Base-by-base conservation (phyloP, 1,140 invertebrate species). In the Drosophila auraria region DNA sequence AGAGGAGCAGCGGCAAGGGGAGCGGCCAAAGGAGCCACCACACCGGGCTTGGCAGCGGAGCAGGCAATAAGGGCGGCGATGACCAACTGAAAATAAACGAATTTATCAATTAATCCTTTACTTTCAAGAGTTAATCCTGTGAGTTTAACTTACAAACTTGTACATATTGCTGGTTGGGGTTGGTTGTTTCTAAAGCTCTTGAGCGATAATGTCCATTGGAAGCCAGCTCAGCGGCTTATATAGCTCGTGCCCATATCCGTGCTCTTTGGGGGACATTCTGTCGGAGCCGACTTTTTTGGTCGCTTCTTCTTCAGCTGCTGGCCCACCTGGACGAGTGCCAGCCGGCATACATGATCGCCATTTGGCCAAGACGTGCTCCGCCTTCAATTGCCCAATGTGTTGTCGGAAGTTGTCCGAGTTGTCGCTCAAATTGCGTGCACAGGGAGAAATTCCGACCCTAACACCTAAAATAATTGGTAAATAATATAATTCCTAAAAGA, bases 141-240 rank as follows among this genome's bases (percentile, higher is more conserved):
- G 0, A 11, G 1, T n/a, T 38, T 6, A 56, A 86, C 91, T 91
- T 90, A 92, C 91, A 76, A 92, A 82, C 83, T 91, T 91, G 78
- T 64, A 92, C 91, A 92, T 92, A 64, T 92, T 92, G 65, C 56
- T 76, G 47, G 14, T 4, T 23, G 64, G 56, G 64, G 53, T 68
- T 80, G 58, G 53, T 80, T 57, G 45, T 57, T 54, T 73, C 50
- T 86, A 69, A 73, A 77, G 59, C 73, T 69, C 36, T 80, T 61
- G 61, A 84, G 81, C 64, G 81, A 69, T 78, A 78, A 87, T 87
- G 83, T 51, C 30, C 44, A 69, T 49, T 38, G 33, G 47, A 11
- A 62, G 47, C 59, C 44, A 51, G 30, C 12, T 17, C 56, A 42
- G 64, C 44, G 42, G 70, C 72, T 90, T 90, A 86, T 90, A 90